phyloP scores from a whole-genome alignment of 2,797 vertebrate species.

The Synaphobranchus kaupii region DNA sequence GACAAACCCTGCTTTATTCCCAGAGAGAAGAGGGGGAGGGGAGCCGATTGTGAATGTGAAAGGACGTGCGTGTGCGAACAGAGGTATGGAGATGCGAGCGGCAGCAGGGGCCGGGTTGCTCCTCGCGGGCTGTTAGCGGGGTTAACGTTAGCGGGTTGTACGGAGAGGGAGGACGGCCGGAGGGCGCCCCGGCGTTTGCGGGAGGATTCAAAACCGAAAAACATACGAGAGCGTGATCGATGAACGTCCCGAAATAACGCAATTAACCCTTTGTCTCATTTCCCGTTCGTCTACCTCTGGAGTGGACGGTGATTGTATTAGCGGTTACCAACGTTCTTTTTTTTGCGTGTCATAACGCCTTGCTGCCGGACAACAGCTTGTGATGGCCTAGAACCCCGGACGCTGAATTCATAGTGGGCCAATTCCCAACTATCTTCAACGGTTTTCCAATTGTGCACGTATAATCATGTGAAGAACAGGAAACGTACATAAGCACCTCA shows the following conservation, averaged over 20 bases:
- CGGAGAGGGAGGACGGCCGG: neutral
- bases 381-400: neutral
- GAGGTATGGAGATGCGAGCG: neutral
- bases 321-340: neutral
- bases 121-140: neutral
- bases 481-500: neutral
- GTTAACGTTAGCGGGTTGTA: neutral
- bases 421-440: neutral
- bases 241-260: neutral
- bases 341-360: neutral
- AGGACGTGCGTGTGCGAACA: too few relatives aligned
- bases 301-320: neutral
- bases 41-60: neutral
- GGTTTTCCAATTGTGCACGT: neutral
- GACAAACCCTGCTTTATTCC: constrained; percentile 40
- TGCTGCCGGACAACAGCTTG: neutral
- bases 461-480: neutral
- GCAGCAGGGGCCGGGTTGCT: neutral
- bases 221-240: constrained; percentile 67
- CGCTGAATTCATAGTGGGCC: neutral
- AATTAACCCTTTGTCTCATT: constrained; percentile 9
- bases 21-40: neutral
- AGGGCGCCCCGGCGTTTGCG: neutral
- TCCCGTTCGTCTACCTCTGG: neutral
- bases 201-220: constrained; percentile 45